Percentiles rank a stretch among this genome's conserved stretches.
Evolutionary conservation across 2,888 invertebrate genomes (phyloP).

Genomic region (Drosophila monieri): DNA sequence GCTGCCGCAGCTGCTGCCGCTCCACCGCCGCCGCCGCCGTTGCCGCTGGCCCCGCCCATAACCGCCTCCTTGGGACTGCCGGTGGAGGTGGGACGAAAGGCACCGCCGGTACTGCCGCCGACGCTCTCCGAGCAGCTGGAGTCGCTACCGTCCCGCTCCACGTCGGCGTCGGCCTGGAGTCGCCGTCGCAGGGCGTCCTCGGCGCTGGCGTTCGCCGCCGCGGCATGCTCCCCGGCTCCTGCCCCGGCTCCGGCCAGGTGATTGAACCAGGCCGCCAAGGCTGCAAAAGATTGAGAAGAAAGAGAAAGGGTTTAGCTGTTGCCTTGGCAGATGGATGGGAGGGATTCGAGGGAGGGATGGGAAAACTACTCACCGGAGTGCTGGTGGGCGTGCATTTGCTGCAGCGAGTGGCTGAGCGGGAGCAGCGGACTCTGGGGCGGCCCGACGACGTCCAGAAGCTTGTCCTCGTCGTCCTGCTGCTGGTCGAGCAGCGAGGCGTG

Average conservation of each 20-base stretch:
- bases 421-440: slow-evolving; percentile 92
- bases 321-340: too few species aligned
- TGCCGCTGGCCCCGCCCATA: slow-evolving; percentile 59
- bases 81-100: slow-evolving; percentile 84
- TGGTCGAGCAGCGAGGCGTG: slow-evolving; percentile 81
- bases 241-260: slow-evolving; percentile 85
- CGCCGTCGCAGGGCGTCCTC: slow-evolving; percentile 83
- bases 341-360: too few species aligned
- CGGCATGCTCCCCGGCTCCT: slow-evolving; percentile 85
- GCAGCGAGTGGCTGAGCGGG: slow-evolving; percentile 85
- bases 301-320: too few species aligned
- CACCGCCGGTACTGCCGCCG: slow-evolving; percentile 84
- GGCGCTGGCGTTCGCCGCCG: slow-evolving; percentile 75
- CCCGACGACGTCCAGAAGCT: slow-evolving; percentile 93
- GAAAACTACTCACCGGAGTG: slow-evolving; percentile 83
- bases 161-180: slow-evolving; percentile 86
- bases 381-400: slow-evolving; percentile 84
- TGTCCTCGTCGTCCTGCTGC: slow-evolving; percentile 92
- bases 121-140: slow-evolving; percentile 89
- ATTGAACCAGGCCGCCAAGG: slow-evolving; percentile 87
- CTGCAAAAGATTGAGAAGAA: slow-evolving; percentile 63
- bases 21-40: slow-evolving; percentile 24
- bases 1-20: slow-evolving; percentile 53
- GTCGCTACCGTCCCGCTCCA: slow-evolving; percentile 88
- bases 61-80: slow-evolving; percentile 85